Conservation (phyloP, 2,797 vertebrate genomes). For the Gymnoscopelus braueri region DNA sequence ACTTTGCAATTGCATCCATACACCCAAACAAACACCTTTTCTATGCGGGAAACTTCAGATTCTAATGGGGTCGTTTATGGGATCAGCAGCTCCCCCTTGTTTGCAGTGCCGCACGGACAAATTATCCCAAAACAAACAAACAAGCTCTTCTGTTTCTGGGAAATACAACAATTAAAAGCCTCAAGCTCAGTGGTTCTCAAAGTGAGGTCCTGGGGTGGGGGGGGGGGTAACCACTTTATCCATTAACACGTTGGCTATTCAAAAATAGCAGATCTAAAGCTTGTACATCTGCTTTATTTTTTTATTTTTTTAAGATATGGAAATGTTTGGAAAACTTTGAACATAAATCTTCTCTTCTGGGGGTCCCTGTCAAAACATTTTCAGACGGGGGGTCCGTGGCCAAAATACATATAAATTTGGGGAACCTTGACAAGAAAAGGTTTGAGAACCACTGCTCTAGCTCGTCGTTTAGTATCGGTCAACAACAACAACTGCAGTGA, state of each 20-base stretch:
- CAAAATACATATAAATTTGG: too few species aligned
- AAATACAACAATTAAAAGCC: slow-evolving; percentile 14
- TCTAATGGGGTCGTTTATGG: slow-evolving; percentile 47
- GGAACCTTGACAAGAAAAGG: too few species aligned
- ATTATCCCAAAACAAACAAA: slow-evolving; percentile 36
- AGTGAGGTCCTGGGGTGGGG: too few species aligned
- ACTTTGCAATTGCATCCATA: not conserved
- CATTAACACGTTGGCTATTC: too few species aligned
- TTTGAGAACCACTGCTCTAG: not conserved
- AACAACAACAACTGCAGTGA: slow-evolving; percentile 53
- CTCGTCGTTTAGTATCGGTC: slow-evolving; percentile 32
- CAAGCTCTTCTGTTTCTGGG: slow-evolving; percentile 23
- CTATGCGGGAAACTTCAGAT: slow-evolving; percentile 4
- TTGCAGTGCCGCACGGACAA: slow-evolving; percentile 18
- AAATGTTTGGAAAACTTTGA: too few species aligned
- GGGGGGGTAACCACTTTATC: too few species aligned
- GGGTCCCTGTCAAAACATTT: too few species aligned
- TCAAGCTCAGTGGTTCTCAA: not conserved
- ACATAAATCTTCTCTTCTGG: too few species aligned
- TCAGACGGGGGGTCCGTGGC: too few species aligned
- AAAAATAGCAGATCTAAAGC: too few species aligned
- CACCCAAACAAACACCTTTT: slow-evolving; percentile 1
- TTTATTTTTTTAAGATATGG: too few species aligned
- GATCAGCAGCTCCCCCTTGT: slow-evolving; percentile 29
- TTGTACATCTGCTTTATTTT: too few species aligned